Evolutionary conservation across 2,888 invertebrate species (phyloP).

Genomic region (Patella depressa): DNA sequence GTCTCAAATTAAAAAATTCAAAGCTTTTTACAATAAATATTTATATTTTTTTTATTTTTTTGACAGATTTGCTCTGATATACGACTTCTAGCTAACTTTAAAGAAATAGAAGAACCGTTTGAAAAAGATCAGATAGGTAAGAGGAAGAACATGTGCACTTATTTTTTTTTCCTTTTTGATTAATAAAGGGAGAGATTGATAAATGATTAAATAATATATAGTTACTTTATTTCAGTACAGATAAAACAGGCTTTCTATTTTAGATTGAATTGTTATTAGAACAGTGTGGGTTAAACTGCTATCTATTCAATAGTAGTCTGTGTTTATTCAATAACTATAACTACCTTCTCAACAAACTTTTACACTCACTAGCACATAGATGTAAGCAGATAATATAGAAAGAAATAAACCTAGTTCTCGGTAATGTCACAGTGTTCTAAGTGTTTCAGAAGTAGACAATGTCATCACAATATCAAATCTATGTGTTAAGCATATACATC

Average conservation of each 20-base stretch:
- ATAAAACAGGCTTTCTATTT: no score
- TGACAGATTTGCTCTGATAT: constrained; percentile 91
- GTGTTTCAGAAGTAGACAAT: no score
- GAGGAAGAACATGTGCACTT: not conserved
- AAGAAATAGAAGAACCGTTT: constrained; percentile 98
- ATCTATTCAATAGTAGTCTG: not conserved
- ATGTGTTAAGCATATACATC: no score
- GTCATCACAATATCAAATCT: no score
- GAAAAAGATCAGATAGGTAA: constrained; percentile 90
- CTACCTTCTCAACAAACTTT: not conserved
- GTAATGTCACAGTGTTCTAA: no score
- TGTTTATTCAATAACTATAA: not conserved
- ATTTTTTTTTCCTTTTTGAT: not conserved
- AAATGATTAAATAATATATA: not conserved
- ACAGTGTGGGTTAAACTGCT: not conserved
- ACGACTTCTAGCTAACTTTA: constrained; percentile 90
- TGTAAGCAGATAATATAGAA: no score
- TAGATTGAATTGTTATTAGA: no score
- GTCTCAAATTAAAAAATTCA: not conserved
- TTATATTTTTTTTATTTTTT: constrained; percentile 7
- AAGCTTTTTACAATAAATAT: not conserved
- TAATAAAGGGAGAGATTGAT: not conserved
- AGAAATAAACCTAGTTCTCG: no score
- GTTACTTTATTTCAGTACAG: no score
- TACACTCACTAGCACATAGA: not conserved